These are phyloP conservation scores for Spialia ferax DNA, from an alignment of 2,888 invertebrate species.

Conservation along the genomic window DNA sequence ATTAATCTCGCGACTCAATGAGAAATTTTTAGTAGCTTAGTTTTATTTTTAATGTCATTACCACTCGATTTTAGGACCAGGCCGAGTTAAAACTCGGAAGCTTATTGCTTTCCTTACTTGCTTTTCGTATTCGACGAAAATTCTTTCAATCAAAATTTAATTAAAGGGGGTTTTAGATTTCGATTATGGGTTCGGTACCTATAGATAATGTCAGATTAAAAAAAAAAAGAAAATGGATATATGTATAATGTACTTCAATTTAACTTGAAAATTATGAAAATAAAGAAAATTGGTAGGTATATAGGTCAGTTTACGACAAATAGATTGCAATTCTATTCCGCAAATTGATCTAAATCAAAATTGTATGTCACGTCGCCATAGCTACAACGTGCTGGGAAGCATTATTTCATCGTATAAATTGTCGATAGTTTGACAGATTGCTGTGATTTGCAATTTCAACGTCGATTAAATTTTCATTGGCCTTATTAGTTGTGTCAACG, in stretches of 20 bases:
- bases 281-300: too few relatives aligned
- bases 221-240: too few relatives aligned
- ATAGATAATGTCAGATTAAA: too few relatives aligned
- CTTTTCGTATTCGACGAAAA: neutral
- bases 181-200: too few relatives aligned
- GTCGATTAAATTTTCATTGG: constrained; percentile 11
- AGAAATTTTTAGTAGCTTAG: constrained; percentile 34
- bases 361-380: constrained; percentile 3
- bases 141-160: neutral
- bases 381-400: neutral
- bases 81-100: too few relatives aligned
- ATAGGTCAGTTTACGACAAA: too few relatives aligned
- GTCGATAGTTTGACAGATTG: constrained; percentile 16
- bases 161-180: too few relatives aligned
- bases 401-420: constrained; percentile 17
- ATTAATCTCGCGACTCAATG: constrained; percentile 32
- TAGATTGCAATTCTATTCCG: neutral
- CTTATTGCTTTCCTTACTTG: too few relatives aligned
- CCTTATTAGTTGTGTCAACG: constrained; percentile 11
- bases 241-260: too few relatives aligned
- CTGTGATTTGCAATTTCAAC: neutral
- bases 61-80: constrained; percentile 15
- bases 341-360: neutral
- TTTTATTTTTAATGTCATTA: constrained; percentile 23
- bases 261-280: too few relatives aligned